phyloP scores from a whole-genome alignment of 2,888 invertebrate species.

The Gastracanthus pulcherrimus region DNA sequence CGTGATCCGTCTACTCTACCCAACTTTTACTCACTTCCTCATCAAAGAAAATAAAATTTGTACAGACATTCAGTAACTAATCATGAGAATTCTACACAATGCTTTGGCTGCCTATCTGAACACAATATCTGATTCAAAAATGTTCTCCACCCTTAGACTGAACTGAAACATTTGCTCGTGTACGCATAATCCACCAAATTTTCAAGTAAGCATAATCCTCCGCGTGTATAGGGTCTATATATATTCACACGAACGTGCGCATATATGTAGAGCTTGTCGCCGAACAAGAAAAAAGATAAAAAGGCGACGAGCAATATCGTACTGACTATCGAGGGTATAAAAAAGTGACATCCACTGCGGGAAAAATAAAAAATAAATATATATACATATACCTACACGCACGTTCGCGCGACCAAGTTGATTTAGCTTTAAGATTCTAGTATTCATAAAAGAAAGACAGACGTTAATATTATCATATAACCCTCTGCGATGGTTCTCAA shows the following conservation, averaged over 20 bases:
- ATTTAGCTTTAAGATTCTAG: slow-evolving; percentile 66
- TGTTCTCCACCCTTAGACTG: neutral
- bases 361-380: slow-evolving; percentile 36
- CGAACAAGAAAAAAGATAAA: slow-evolving; percentile 19
- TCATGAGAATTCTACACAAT: neutral
- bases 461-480: slow-evolving; percentile 62
- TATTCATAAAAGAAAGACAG: slow-evolving; percentile 62
- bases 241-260: slow-evolving; percentile 55
- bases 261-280: slow-evolving; percentile 48
- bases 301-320: slow-evolving; percentile 31
- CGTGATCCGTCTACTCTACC: neutral
- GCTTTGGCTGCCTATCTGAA: neutral
- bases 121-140: neutral
- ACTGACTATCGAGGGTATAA: slow-evolving; percentile 49
- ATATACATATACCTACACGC: slow-evolving; percentile 53
- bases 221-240: slow-evolving; percentile 35
- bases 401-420: slow-evolving; percentile 63
- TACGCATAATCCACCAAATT: neutral
- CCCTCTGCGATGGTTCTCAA: slow-evolving; percentile 66
- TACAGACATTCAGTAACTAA: neutral
- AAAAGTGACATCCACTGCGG: slow-evolving; percentile 38
- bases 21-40: neutral
- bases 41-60: neutral
- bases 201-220: slow-evolving; percentile 51
- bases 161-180: neutral